Evolutionary conservation across 2,888 invertebrate species (phyloP).

Genomic region (Endomychus coccineus): DNA sequence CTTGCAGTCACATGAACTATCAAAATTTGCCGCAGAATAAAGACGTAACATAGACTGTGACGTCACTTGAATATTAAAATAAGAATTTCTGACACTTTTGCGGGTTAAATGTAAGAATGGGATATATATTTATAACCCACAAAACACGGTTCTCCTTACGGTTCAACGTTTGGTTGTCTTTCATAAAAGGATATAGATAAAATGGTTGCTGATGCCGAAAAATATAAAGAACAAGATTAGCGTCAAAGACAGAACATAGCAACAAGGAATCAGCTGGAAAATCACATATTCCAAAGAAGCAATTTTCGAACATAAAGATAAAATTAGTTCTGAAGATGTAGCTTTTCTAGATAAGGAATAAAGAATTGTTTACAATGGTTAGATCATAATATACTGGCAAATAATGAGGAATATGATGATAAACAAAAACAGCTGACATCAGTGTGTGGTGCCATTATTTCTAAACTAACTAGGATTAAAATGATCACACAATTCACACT

Average conservation of each 20-base stretch:
- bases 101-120: no score
- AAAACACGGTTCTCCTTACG: no score
- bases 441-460: constrained; percentile 51
- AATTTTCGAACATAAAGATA: constrained; percentile 52
- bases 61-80: no score
- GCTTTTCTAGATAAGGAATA: constrained; percentile 46
- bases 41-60: no score
- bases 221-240: constrained; percentile 64
- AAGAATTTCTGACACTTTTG: no score
- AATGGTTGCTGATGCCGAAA: constrained; percentile 69
- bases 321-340: constrained; percentile 57
- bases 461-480: constrained; percentile 46
- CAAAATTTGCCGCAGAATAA: no score
- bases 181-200: constrained; percentile 76
- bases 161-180: no score
- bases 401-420: constrained; percentile 56
- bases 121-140: no score
- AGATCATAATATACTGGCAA: constrained; percentile 57
- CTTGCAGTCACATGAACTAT: no score
- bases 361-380: constrained; percentile 56
- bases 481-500: constrained; percentile 22
- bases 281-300: constrained; percentile 63
- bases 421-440: constrained; percentile 47
- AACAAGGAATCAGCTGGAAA: constrained; percentile 62
- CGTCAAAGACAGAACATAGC: constrained; percentile 57